phyloP scores from a whole-genome alignment of 2,888 invertebrate genomes.

The Tupiocoris notatus region DNA sequence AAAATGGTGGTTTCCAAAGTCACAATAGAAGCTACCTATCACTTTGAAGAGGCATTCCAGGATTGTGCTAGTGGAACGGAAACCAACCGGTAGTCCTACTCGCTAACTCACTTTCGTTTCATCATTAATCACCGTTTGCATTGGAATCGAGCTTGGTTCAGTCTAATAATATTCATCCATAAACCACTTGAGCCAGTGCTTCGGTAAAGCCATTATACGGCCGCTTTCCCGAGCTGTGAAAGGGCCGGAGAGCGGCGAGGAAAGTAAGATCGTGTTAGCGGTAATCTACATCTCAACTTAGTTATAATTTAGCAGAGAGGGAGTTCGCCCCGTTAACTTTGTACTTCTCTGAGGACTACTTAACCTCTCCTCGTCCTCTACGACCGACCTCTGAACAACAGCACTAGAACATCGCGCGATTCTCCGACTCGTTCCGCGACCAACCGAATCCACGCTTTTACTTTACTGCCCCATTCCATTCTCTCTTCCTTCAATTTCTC shows the following conservation, averaged over 20 bases:
- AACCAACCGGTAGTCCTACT: background rate
- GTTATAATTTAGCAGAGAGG: slow-evolving; percentile 34
- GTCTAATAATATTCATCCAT: slow-evolving; percentile 11
- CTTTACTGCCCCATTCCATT: background rate
- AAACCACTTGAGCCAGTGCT: background rate
- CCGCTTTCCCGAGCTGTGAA: slow-evolving; percentile 15
- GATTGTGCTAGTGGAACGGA: background rate
- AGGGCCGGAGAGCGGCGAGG: slow-evolving; percentile 6
- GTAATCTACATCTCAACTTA: slow-evolving; percentile 37
- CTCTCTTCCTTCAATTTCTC: background rate
- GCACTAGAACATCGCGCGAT: background rate
- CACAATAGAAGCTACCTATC: background rate
- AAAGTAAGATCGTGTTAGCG: slow-evolving; percentile 35
- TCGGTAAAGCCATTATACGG: slow-evolving; percentile 19
- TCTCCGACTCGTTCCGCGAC: background rate
- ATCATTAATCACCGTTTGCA: background rate
- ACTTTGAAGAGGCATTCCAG: too few relatives aligned
- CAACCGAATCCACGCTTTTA: background rate
- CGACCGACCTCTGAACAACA: background rate
- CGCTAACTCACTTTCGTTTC: background rate
- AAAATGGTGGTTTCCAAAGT: background rate
- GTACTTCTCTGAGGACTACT: slow-evolving; percentile 32
- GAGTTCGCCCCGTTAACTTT: slow-evolving; percentile 36
- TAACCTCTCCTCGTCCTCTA: slow-evolving; percentile 29
- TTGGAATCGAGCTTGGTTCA: background rate